These are phyloP conservation scores for Pelobates fuscus DNA, from an alignment of 2,113 vertebrate species.

Conservation along the genomic window DNA sequence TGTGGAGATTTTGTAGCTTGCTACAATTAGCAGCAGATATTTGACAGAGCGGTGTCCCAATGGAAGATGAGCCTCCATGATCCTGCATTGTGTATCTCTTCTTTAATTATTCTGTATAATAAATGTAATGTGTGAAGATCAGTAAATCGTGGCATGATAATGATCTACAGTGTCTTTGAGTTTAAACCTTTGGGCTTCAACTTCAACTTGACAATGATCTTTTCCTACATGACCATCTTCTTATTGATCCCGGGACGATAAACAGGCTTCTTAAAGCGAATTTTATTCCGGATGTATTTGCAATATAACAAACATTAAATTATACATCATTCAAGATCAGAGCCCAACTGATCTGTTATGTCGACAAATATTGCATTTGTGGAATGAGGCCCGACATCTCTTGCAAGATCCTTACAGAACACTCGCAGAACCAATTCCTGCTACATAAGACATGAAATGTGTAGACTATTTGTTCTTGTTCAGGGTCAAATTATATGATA, in stretches of 20 bases:
- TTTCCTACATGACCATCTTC: neutral
- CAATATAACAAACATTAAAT: too few species aligned
- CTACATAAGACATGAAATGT: too few species aligned
- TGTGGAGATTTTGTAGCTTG: neutral
- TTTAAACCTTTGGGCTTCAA: neutral
- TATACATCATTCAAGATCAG: too few species aligned
- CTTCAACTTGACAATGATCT: neutral
- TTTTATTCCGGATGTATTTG: too few species aligned
- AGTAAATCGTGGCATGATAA: neutral
- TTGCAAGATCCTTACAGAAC: too few species aligned
- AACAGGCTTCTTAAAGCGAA: neutral
- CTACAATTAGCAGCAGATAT: neutral
- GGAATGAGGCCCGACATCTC: too few species aligned
- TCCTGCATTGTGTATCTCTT: neutral
- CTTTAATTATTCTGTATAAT: neutral
- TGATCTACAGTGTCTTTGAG: neutral
- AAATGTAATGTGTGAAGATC: slow-evolving; percentile 1
- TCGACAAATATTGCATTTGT: too few species aligned
- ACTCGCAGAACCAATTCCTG: too few species aligned
- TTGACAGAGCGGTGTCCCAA: neutral
- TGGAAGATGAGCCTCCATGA: neutral
- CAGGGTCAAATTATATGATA: too few species aligned
- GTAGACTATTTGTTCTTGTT: too few species aligned
- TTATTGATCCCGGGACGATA: too few species aligned
- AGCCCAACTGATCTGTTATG: too few species aligned